Percentiles rank a stretch among this genome's conserved stretches.
Evolutionary conservation across 2,797 vertebrate genomes (phyloP).

Genomic region (Ambastaia sidthimunki): DNA sequence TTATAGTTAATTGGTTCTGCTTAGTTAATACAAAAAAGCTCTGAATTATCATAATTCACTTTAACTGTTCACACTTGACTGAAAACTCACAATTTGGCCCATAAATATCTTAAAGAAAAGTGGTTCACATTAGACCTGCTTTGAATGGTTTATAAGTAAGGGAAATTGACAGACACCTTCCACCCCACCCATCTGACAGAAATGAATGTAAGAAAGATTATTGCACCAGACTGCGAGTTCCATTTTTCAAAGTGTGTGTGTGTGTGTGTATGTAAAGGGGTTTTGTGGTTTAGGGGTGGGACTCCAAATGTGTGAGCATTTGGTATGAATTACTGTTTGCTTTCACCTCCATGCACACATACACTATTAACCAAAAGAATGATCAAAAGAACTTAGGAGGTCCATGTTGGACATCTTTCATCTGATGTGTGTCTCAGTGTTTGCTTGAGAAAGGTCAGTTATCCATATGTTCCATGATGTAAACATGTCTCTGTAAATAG

Average conservation of each 20-base stretch:
- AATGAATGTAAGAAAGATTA: constrained; percentile 53
- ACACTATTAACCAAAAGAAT: constrained; percentile 21
- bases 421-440: constrained; percentile 19
- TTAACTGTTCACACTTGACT: not conserved
- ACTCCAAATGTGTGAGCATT: constrained; percentile 45
- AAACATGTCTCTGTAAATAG: constrained; percentile 25
- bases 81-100: not conserved
- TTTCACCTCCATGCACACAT: constrained; percentile 41
- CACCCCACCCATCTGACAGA: constrained; percentile 46
- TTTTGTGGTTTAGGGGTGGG: constrained; percentile 29
- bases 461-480: constrained; percentile 36
- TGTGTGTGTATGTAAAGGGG: constrained; percentile 23
- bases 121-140: constrained; percentile 33
- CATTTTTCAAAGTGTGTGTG: constrained; percentile 42
- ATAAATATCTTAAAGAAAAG: not conserved
- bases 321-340: constrained; percentile 42
- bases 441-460: constrained; percentile 34
- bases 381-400: constrained; percentile 36
- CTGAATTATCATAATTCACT: no score
- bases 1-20: no score
- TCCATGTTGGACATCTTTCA: constrained; percentile 15
- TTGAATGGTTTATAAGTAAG: constrained; percentile 35
- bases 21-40: no score
- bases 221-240: constrained; percentile 47
- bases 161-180: constrained; percentile 37